Base-by-base conservation (phyloP, 2,797 vertebrate genomes). In the Poecilia velifera region DNA sequence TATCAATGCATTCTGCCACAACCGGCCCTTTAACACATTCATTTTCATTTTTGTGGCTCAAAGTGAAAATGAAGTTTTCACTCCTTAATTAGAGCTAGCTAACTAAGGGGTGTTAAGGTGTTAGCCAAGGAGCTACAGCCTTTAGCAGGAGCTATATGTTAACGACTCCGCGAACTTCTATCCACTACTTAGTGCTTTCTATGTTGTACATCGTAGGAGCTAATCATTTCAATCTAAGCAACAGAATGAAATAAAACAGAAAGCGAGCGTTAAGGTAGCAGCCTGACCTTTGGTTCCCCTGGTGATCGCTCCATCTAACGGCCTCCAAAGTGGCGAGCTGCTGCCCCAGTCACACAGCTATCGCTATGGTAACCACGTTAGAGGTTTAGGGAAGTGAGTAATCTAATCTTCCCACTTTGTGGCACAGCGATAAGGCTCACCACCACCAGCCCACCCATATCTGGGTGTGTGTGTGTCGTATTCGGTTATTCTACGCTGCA, bases 281-380 rank as follows among this genome's bases (percentile, higher is more conserved):
- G 28, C 18, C 79, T 92, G 90, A 91, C 86, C 89, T 86, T 64
- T 74, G 6, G 73, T 90, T 92, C 76, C 81, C 82, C 78, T 55
- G 82, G 80, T 81, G 88, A 92, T 81, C 82, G 89, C 87, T 91
- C 76, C 49, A 3, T 88, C 86, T 86, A 83, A 70, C 82, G 82
- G 87, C 89, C 87, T 84, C 82, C 81, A 86, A 84, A 70, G 62
- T 47, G 83, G 82, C 68, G 72, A 89, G 89, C 88, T 53, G 84
- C 87, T 81, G 79, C 88, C 87, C 81, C 87, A 80, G 91, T 91
- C 88, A 72, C 87, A 59, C 82, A 76, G 88, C 87, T 84, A 93
- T 95, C 91, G 84, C 95, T 90, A 96, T 96, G 94, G 95, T 92
- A 96, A 96, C 94, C 90, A 94, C 92, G 92, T 94, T 93, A 93